Conservation (phyloP, 1,140 invertebrate genomes). For the Heliconius eleuchia region DNA sequence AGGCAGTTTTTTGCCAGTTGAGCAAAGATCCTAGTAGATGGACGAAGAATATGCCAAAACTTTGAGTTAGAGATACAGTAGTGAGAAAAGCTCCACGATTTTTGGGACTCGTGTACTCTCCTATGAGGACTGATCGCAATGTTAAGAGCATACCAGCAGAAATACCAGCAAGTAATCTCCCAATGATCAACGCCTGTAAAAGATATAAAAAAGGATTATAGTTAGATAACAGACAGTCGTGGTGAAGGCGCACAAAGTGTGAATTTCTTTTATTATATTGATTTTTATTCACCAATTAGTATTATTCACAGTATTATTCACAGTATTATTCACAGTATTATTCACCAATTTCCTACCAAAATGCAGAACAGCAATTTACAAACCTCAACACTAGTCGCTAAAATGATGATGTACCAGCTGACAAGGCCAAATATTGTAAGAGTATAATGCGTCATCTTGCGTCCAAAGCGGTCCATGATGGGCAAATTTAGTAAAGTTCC, state of each 20-base stretch:
- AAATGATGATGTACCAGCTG: slow-evolving; percentile 56
- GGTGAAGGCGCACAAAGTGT: no score
- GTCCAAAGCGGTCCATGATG: slow-evolving; percentile 55
- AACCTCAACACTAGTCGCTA: slow-evolving; percentile 54
- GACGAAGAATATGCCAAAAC: slow-evolving; percentile 79
- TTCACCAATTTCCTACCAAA: no score
- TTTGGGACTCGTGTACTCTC: slow-evolving; percentile 74
- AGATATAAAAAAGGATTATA: not conserved
- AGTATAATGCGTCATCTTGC: slow-evolving; percentile 50
- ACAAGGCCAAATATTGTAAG: slow-evolving; percentile 49
- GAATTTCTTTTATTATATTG: no score
- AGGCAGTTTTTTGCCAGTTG: slow-evolving; percentile 80
- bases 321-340: no score
- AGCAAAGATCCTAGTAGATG: slow-evolving; percentile 82
- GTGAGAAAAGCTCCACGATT: slow-evolving; percentile 81
- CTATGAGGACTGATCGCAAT: slow-evolving; percentile 42
- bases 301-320: no score
- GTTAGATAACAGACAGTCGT: no score
- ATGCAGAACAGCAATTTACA: not conserved
- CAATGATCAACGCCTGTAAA: slow-evolving; percentile 51
- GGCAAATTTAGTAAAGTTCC: slow-evolving; percentile 56
- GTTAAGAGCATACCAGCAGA: slow-evolving; percentile 41
- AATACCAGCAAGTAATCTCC: slow-evolving; percentile 53
- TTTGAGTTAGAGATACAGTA: slow-evolving; percentile 72
- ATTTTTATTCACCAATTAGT: no score